Conservation (phyloP, 2,113 vertebrate species). For the Sturnus vulgaris region DNA sequence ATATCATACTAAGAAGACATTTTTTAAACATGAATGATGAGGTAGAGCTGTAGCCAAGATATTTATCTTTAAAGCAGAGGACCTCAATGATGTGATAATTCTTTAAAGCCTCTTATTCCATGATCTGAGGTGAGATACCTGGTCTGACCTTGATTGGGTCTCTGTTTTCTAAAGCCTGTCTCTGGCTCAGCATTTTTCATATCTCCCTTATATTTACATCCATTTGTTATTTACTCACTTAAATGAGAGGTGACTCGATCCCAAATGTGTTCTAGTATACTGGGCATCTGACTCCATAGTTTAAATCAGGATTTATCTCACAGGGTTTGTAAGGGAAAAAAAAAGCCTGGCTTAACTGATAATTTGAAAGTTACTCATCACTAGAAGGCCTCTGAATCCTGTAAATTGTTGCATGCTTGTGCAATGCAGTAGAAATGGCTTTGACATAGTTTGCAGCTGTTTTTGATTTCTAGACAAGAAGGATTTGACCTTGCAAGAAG, state of each 20-base stretch:
- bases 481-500: not conserved
- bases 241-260: not conserved
- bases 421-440: not conserved
- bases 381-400: not conserved
- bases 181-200: not conserved
- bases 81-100: not conserved
- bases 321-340: not conserved
- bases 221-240: not conserved
- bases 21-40: not conserved
- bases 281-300: not conserved
- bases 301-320: not conserved
- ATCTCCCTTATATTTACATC: not conserved
- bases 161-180: not conserved
- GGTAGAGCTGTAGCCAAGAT: not conserved
- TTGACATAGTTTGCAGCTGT: not conserved
- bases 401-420: not conserved
- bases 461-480: not conserved
- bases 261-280: not conserved
- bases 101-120: not conserved
- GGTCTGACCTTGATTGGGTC: not conserved
- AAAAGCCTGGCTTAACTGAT: not conserved
- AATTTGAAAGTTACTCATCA: not conserved
- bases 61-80: not conserved
- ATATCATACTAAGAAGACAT: not conserved
- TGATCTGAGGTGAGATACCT: not conserved